A percentile compares a stretch with the other conserved stretches of the same genome.
Evolutionary conservation across 2,888 invertebrate species (phyloP).

Genomic region (Penaeus monodon): DNA sequence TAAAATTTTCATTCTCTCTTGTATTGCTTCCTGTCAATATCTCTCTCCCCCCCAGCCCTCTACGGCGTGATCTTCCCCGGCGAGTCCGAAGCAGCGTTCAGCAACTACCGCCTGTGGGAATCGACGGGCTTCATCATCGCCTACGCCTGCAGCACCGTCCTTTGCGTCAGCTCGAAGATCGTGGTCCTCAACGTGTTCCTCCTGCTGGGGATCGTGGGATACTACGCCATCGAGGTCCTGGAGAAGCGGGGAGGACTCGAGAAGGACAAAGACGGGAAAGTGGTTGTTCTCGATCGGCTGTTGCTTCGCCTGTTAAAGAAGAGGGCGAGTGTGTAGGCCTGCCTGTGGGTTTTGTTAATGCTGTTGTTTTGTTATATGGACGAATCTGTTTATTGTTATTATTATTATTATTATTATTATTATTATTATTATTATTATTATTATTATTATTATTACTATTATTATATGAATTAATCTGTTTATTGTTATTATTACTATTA

Average conservation of each 20-base stretch:
- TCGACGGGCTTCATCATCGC: slow-evolving; percentile 90
- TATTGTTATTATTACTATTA: too few species aligned
- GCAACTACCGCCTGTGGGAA: slow-evolving; percentile 91
- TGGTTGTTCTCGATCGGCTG: slow-evolving; percentile 37
- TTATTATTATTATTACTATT: too few species aligned
- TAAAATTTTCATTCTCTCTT: too few species aligned
- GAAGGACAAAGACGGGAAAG: slow-evolving; percentile 16
- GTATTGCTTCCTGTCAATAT: too few species aligned
- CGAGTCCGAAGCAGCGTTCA: slow-evolving; percentile 92
- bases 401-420: too few species aligned
- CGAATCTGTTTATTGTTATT: too few species aligned
- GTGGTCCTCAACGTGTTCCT: slow-evolving; percentile 86
- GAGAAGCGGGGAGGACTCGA: slow-evolving; percentile 35
- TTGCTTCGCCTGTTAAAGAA: neutral
- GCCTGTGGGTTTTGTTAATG: too few species aligned
- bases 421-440: too few species aligned
- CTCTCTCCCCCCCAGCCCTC: slow-evolving; percentile 74
- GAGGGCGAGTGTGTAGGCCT: too few species aligned
- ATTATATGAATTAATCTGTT: too few species aligned
- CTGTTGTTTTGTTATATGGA: too few species aligned
- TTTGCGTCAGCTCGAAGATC: slow-evolving; percentile 87
- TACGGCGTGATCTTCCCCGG: slow-evolving; percentile 89
- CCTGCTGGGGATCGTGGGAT: slow-evolving; percentile 81
- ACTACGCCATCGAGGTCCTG: slow-evolving; percentile 71
- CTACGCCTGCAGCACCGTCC: slow-evolving; percentile 87